Conservation (phyloP, 1,140 invertebrate genomes). For the Lordiphosa stackelbergi region DNA sequence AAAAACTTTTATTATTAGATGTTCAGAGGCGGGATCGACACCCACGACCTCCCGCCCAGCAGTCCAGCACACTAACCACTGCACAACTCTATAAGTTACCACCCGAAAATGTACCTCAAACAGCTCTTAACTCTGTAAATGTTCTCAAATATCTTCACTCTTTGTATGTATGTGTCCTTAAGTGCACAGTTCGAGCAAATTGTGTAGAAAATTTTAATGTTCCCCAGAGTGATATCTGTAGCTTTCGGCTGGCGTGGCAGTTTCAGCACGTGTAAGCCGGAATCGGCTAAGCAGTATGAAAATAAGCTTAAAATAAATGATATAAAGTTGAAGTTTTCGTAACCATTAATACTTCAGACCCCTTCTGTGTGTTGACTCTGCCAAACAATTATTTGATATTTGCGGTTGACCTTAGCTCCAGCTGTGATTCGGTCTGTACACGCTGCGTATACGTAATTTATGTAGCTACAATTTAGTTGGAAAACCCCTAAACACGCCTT, state of each 20-base stretch:
- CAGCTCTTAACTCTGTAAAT: not conserved
- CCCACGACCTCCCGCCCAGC: too few species aligned
- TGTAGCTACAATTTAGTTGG: constrained; percentile 22
- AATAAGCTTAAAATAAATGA: too few species aligned
- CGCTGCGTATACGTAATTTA: constrained; percentile 51
- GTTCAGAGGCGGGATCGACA: too few species aligned
- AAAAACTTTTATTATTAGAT: too few species aligned
- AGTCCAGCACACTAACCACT: too few species aligned
- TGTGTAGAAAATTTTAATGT: constrained; percentile 68
- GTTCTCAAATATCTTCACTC: not conserved
- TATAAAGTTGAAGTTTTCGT: too few species aligned
- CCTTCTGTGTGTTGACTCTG: too few species aligned
- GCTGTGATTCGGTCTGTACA: constrained; percentile 14
- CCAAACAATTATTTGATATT: constrained; percentile 53
- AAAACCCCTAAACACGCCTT: constrained; percentile 25
- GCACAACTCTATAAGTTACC: too few species aligned
- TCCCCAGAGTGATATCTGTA: constrained; percentile 52
- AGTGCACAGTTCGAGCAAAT: constrained; percentile 45
- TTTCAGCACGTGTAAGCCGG: not conserved
- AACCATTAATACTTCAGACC: too few species aligned
- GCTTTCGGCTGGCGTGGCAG: constrained; percentile 27
- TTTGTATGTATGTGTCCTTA: constrained; percentile 9
- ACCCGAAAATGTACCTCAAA: not conserved
- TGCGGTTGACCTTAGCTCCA: constrained; percentile 27
- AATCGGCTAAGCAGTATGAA: too few species aligned